Conservation (phyloP, 2,797 vertebrate genomes). For the Heterohyrax brucei region DNA sequence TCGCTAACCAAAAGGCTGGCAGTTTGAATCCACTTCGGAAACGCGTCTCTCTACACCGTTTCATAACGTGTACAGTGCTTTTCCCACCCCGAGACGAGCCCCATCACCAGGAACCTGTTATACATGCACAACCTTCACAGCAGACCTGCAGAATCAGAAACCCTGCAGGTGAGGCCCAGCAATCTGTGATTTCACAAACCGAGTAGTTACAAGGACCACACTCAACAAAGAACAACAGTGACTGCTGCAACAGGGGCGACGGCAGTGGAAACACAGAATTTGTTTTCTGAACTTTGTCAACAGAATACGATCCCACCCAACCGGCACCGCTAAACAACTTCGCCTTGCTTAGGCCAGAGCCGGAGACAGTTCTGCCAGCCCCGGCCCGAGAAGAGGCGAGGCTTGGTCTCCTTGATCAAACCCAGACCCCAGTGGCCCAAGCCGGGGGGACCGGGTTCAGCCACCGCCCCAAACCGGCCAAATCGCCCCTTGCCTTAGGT, state of each 20-base stretch:
- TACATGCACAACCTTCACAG: neutral
- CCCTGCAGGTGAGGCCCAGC: neutral
- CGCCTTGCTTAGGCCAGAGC: rapidly evolving
- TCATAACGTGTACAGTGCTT: neutral
- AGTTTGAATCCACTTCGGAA: too few relatives aligned
- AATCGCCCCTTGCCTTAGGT: rapidly evolving
- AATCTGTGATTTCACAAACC: neutral
- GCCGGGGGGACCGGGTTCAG: rapidly evolving
- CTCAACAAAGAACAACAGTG: neutral
- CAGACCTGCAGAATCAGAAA: neutral
- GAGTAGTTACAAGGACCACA: neutral
- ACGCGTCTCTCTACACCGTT: neutral
- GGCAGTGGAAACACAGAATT: neutral
- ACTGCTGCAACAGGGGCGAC: neutral
- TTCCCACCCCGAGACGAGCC: neutral
- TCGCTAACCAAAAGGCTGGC: too few relatives aligned
- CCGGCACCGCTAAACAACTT: neutral
- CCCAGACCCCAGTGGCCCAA: neutral
- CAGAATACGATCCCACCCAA: too few relatives aligned
- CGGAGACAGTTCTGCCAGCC: rapidly evolving
- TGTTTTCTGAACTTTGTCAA: too few relatives aligned
- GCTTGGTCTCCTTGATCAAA: rapidly evolving
- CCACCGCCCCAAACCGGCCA: rapidly evolving
- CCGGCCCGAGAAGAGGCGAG: rapidly evolving
- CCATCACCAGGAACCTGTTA: neutral